A percentile compares a stretch with the other conserved stretches of the same genome.
These are phyloP conservation scores for Pteria penguin DNA, from an alignment of 2,888 invertebrate species.

Conservation along the genomic window DNA sequence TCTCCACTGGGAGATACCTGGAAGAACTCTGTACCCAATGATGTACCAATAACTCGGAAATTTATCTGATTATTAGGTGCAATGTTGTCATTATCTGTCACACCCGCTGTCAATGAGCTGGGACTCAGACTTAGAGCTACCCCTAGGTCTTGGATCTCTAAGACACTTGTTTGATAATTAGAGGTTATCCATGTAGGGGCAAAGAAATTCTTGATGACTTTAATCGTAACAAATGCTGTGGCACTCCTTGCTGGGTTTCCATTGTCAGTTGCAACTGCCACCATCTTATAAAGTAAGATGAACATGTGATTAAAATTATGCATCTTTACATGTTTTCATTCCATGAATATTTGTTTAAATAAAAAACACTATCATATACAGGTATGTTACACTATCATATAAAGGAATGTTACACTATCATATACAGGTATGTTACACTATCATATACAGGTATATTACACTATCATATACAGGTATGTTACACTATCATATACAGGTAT, in stretches of 20 bases:
- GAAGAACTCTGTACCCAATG: slow-evolving; percentile 54
- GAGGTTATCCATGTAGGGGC: slow-evolving; percentile 48
- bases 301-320: background rate
- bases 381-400: too few relatives aligned
- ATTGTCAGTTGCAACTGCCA: slow-evolving; percentile 65
- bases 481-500: too few relatives aligned
- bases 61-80: slow-evolving; percentile 60
- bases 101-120: slow-evolving; percentile 40
- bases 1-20: slow-evolving; percentile 57
- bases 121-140: slow-evolving; percentile 26
- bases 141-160: slow-evolving; percentile 51
- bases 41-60: slow-evolving; percentile 48
- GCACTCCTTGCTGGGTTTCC: slow-evolving; percentile 58
- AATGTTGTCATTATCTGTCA: slow-evolving; percentile 61
- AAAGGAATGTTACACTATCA: too few relatives aligned
- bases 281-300: slow-evolving; percentile 48
- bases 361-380: too few relatives aligned
- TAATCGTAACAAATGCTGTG: slow-evolving; percentile 58
- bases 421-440: too few relatives aligned
- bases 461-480: too few relatives aligned
- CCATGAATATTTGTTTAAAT: too few relatives aligned
- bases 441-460: too few relatives aligned
- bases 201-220: slow-evolving; percentile 60
- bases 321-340: background rate
- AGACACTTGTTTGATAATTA: slow-evolving; percentile 39